Percentiles rank a stretch among this genome's conserved stretches.
These are phyloP conservation scores for Neoarius graeffei DNA, from an alignment of 2,113 vertebrate genomes.

Conservation along the genomic window DNA sequence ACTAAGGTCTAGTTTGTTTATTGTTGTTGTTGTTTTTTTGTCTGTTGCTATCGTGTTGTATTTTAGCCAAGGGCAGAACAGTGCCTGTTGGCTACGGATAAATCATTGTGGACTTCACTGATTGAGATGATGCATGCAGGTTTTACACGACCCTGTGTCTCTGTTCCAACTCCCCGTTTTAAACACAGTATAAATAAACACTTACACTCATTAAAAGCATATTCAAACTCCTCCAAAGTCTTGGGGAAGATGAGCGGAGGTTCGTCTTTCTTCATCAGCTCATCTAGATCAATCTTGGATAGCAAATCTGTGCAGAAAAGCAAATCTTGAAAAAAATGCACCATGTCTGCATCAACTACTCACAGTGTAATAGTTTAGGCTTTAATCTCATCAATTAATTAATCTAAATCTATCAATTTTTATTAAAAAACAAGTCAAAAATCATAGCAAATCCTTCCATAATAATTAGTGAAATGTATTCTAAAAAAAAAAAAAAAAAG, in stretches of 20 bases:
- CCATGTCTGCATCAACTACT: neutral
- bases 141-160: neutral
- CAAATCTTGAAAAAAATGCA: neutral
- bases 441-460: too few relatives aligned
- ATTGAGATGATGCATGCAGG: neutral
- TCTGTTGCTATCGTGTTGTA: neutral
- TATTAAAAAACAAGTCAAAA: too few relatives aligned
- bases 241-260: constrained; percentile 93
- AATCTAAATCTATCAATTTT: too few relatives aligned
- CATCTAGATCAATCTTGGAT: constrained; percentile 95
- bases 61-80: neutral
- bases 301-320: constrained; percentile 80
- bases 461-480: too few relatives aligned
- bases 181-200: neutral
- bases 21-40: neutral
- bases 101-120: neutral
- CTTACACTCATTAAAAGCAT: constrained; percentile 97
- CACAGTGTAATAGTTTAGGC: neutral
- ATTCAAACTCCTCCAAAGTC: constrained; percentile 95
- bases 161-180: neutral
- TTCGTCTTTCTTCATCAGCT: constrained; percentile 99
- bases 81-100: neutral
- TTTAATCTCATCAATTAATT: neutral
- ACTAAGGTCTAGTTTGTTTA: neutral
- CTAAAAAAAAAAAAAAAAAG: too few relatives aligned